phyloP scores from a whole-genome alignment of 2,888 invertebrate species.

The Ferdinandea cuprea region DNA sequence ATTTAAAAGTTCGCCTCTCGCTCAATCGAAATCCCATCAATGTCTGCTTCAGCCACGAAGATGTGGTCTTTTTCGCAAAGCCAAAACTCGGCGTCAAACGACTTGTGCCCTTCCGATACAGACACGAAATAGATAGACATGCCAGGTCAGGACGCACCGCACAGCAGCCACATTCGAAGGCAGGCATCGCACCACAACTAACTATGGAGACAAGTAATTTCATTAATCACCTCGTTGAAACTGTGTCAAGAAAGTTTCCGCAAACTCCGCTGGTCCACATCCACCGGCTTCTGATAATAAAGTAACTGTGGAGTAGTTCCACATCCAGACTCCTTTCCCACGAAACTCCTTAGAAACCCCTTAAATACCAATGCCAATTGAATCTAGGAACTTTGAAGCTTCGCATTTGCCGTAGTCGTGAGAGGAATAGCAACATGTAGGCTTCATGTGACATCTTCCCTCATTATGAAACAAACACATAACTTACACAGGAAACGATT shows the following conservation, averaged over 20 bases:
- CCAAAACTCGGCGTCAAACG: constrained; percentile 36
- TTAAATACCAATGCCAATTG: constrained; percentile 66
- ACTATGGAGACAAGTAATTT: constrained; percentile 68
- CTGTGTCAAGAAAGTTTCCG: constrained; percentile 69
- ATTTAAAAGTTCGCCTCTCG: constrained; percentile 65
- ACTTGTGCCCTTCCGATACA: constrained; percentile 34
- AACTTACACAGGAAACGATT: constrained; percentile 40
- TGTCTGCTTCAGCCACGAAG: constrained; percentile 59
- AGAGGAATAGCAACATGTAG: constrained; percentile 40
- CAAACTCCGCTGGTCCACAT: constrained; percentile 24
- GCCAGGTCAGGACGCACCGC: constrained; percentile 8
- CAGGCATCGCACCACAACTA: constrained; percentile 25
- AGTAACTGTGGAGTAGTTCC: constrained; percentile 28
- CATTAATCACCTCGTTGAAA: constrained; percentile 72
- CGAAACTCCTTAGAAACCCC: too few species aligned
- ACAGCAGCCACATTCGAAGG: constrained; percentile 45
- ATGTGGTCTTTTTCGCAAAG: constrained; percentile 39
- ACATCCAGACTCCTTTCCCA: constrained; percentile 8
- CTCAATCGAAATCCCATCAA: constrained; percentile 71
- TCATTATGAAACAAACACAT: constrained; percentile 40
- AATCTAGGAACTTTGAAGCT: constrained; percentile 41
- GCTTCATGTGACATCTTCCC: constrained; percentile 22
- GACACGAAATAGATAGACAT: constrained; percentile 7
- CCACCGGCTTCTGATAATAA: constrained; percentile 31
- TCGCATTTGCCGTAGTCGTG: not conserved